Percentiles rank a stretch among this genome's conserved stretches.
Conservation (phyloP, 1,140 invertebrate species). For the Holcopasites calliopsidis region DNA sequence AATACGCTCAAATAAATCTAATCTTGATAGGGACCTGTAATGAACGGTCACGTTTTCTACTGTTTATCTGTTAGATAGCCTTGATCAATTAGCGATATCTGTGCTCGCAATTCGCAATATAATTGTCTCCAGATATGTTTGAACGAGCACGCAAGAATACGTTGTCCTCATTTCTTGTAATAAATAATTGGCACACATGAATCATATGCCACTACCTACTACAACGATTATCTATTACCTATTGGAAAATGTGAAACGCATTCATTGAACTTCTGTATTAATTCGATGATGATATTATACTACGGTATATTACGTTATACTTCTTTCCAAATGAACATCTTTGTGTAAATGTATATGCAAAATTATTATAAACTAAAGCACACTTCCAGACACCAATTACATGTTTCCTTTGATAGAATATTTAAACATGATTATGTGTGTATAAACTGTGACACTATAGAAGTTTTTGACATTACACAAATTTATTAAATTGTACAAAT, state of each 20-base stretch:
- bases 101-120: constrained; percentile 2
- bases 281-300: not conserved
- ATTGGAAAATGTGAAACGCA: not conserved
- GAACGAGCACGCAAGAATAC: not conserved
- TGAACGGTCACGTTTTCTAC: not conserved
- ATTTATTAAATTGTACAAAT: too few species aligned
- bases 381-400: too few species aligned
- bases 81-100: constrained; percentile 22
- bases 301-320: too few species aligned
- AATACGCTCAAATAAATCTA: constrained; percentile 13
- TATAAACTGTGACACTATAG: too few species aligned
- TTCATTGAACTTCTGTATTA: not conserved
- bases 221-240: too few species aligned
- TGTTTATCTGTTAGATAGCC: constrained; percentile 24
- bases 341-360: too few species aligned
- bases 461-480: too few species aligned
- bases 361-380: too few species aligned
- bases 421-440: too few species aligned
- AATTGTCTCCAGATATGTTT: constrained; percentile 7
- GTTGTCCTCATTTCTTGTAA: not conserved
- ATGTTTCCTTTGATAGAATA: too few species aligned
- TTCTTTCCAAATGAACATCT: too few species aligned
- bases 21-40: not conserved
- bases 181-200: not conserved
- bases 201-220: not conserved